Evolutionary conservation across 1,140 invertebrate species (phyloP).

Genomic region (Drosophila seguyi): DNA sequence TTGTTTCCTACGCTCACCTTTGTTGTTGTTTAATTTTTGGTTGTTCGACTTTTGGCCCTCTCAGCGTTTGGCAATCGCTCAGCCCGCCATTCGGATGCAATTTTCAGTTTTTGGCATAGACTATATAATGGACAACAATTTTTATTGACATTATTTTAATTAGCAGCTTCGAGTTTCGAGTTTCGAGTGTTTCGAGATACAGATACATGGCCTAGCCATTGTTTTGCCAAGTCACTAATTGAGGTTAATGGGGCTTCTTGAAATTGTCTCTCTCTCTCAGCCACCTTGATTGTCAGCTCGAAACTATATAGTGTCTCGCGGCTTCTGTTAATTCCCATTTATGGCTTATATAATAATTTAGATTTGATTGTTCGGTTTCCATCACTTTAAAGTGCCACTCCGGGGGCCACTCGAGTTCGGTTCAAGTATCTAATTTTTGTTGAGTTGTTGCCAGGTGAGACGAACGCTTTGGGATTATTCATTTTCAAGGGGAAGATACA

Average conservation of each 20-base stretch:
- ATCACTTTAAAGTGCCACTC: conserved; percentile 36
- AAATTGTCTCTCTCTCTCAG: conserved; percentile 60
- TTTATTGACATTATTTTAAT: conserved; percentile 84
- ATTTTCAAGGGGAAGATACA: conserved; percentile 5
- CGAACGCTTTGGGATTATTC: conserved; percentile 15
- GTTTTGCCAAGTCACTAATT: conserved; percentile 77
- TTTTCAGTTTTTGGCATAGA: conserved; percentile 63
- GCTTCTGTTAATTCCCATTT: conserved; percentile 52
- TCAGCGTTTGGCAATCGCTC: conserved; percentile 75
- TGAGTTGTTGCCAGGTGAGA: conserved; percentile 22
- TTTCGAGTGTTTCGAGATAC: conserved; percentile 15
- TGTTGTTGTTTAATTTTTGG: conserved; percentile 11
- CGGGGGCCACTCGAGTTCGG: conserved; percentile 22
- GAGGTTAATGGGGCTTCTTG: conserved; percentile 83
- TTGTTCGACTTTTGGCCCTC: conserved; percentile 76
- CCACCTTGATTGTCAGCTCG: conserved; percentile 30
- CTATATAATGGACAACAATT: conserved; percentile 81
- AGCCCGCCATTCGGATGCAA: conserved; percentile 61
- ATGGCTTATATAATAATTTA: conserved; percentile 44
- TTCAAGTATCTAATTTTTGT: background rate
- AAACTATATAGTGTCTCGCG: conserved; percentile 28
- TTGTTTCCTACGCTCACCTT: conserved; percentile 2
- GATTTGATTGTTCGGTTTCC: conserved; percentile 49
- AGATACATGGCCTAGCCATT: conserved; percentile 28
- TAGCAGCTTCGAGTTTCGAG: conserved; percentile 57